Evolutionary conservation across 2,113 vertebrate genomes (phyloP).

Genomic region (Hippocampus abdominalis): DNA sequence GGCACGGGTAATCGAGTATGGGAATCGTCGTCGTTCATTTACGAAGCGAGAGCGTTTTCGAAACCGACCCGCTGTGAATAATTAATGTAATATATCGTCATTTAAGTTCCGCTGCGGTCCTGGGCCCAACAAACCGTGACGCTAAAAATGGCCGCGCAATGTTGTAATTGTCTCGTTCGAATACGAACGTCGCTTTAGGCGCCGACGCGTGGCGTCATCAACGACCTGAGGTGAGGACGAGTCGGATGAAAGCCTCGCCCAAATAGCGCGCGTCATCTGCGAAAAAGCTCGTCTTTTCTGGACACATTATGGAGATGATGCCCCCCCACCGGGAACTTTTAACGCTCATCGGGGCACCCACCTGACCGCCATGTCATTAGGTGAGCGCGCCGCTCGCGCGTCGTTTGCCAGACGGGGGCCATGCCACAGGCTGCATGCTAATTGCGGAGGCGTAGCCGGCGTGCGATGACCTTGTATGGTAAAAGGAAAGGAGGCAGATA

Average conservation of each 20-base stretch:
- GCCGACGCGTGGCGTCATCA: neutral
- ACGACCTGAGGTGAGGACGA: neutral
- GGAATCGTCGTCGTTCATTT: neutral
- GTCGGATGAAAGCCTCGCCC: conserved; percentile 16
- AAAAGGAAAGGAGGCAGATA: conserved; percentile 36
- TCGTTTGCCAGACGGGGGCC: conserved; percentile 61
- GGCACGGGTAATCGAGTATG: neutral
- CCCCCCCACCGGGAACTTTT: conserved; percentile 33
- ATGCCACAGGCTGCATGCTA: conserved; percentile 68
- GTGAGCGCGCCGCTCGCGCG: conserved; percentile 32
- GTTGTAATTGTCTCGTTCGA: neutral
- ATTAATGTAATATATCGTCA: neutral
- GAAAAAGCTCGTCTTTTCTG: conserved; percentile 21
- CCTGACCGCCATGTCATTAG: conserved; percentile 69
- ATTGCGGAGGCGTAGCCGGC: conserved; percentile 60
- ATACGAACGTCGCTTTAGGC: neutral
- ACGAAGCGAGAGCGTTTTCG: neutral
- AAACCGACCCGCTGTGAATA: neutral
- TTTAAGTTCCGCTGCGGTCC: neutral
- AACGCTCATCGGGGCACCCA: conserved; percentile 39
- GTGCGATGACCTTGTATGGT: conserved; percentile 61
- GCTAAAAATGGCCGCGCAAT: neutral
- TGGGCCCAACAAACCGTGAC: neutral
- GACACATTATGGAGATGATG: conserved; percentile 38
- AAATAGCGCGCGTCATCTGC: neutral